Base-by-base conservation (phyloP, 1,140 invertebrate genomes). In the Kradibia gibbosae region DNA sequence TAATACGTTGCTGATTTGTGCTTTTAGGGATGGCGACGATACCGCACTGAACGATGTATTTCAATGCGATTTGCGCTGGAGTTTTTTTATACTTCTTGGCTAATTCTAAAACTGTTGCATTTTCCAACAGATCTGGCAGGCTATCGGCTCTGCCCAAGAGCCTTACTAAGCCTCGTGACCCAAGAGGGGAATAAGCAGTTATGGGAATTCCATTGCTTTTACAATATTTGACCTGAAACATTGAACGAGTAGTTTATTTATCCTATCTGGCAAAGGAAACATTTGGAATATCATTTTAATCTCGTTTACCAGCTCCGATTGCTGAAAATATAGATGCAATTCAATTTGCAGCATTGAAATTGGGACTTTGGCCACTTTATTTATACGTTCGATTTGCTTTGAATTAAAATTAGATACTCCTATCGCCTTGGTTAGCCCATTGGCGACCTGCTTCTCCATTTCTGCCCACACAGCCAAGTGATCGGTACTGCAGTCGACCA, bases 321-420 rank as follows among this genome's bases (percentile, higher is more conserved):
- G 94, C 84, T 94, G 94, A 36, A 94, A 92, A 86, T 94, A 94
- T 5, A 92, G 87, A 85, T 95, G 93, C 25, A 96, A 89, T 89
- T 98, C 97, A 65, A 97, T 92, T 89, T 97, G 93, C 81, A 93
- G 83, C 86, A 88, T 96, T 92, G 83, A 95, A 87, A 89, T 92
- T 92, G 85, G 93, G 90, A 75, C 92, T 93, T 82, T 93, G 89
- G 79, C 94, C 90, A 62, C 88, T 87, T 72, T 90, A 1, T 95
- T 87, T 67, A 97, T 92, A 79, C 92, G 92, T 25, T 92, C 86
- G 77, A 96, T 94, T 90, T 96, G 96, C 15, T 87, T 85, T 55
- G 92, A 91, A 87, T 95, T 96, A 84, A 96, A 97, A 88, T 97
- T 97, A 0, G 96, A 96, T 7, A 97, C 81, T 0, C 96, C 96